phyloP scores from a whole-genome alignment of 2,797 vertebrate genomes.

The Lepus oiostolus region DNA sequence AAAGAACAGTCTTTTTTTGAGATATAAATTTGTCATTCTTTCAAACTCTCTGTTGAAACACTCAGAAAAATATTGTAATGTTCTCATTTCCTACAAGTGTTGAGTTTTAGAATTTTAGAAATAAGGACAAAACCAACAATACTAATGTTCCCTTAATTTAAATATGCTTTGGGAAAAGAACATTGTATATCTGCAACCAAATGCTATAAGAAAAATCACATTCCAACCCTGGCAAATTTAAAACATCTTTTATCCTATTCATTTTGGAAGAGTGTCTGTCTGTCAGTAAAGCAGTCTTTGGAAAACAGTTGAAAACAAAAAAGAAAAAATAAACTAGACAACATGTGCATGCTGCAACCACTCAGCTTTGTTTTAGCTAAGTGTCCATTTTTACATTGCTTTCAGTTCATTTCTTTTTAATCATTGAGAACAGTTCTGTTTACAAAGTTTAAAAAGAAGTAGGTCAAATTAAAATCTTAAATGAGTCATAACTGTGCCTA shows the following conservation, averaged over 20 bases:
- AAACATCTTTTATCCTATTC: constrained; percentile 60
- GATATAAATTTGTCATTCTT: constrained; percentile 45
- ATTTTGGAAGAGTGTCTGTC: constrained; percentile 68
- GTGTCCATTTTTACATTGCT: constrained; percentile 71
- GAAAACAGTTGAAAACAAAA: constrained; percentile 70
- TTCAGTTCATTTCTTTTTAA: constrained; percentile 76
- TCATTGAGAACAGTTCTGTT: constrained; percentile 73
- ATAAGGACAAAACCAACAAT: constrained; percentile 51
- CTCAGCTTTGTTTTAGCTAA: constrained; percentile 74
- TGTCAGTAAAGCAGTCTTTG: constrained; percentile 70
- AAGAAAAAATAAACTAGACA: constrained; percentile 12
- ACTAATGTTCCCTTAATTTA: constrained; percentile 52
- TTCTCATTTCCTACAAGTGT: constrained; percentile 46
- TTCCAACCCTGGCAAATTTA: constrained; percentile 50
- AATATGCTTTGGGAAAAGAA: constrained; percentile 57
- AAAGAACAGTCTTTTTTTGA: constrained; percentile 58
- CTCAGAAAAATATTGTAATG: constrained; percentile 55
- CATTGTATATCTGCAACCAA: constrained; percentile 44
- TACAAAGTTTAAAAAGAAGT: constrained; percentile 63
- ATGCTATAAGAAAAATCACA: constrained; percentile 51
- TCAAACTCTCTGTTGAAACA: constrained; percentile 17
- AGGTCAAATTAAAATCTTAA: constrained; percentile 44
- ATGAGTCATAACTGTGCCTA: constrained; percentile 50
- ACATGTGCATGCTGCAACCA: constrained; percentile 41
- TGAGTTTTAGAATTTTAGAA: constrained; percentile 65